phyloP scores from a whole-genome alignment of 2,888 invertebrate species.

The Altica lythri region DNA sequence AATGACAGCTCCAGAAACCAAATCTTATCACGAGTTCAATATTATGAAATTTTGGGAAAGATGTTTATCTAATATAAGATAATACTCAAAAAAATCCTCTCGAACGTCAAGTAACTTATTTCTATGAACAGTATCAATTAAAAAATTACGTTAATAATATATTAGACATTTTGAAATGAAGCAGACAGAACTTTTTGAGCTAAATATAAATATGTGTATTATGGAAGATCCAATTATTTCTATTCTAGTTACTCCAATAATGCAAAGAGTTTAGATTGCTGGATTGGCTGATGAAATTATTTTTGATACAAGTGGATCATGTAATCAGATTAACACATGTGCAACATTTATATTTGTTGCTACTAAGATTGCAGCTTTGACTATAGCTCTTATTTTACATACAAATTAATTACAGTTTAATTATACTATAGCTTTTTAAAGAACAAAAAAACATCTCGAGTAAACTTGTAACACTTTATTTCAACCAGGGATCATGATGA shows the following conservation, averaged over 20 bases:
- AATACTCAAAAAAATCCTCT: conserved; percentile 29
- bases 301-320: not conserved
- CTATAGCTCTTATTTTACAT: not conserved
- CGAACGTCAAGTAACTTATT: conserved; percentile 10
- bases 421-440: not conserved
- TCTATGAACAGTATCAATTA: conserved; percentile 2
- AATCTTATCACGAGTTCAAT: conserved; percentile 31
- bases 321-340: no score
- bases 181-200: no score
- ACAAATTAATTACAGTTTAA: not conserved
- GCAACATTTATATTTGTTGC: no score
- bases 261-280: not conserved
- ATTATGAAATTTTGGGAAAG: conserved; percentile 34
- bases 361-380: no score
- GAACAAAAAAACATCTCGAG: not conserved
- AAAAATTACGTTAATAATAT: no score
- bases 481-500: not conserved
- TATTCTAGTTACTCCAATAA: not conserved
- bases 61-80: no score
- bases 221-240: not conserved
- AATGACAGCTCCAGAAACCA: conserved; percentile 36
- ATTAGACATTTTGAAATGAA: no score
- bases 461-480: not conserved
- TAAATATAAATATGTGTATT: not conserved
- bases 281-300: not conserved